These are phyloP conservation scores for Anoura caudifer DNA, from an alignment of 2,113 vertebrate species.

Conservation along the genomic window DNA sequence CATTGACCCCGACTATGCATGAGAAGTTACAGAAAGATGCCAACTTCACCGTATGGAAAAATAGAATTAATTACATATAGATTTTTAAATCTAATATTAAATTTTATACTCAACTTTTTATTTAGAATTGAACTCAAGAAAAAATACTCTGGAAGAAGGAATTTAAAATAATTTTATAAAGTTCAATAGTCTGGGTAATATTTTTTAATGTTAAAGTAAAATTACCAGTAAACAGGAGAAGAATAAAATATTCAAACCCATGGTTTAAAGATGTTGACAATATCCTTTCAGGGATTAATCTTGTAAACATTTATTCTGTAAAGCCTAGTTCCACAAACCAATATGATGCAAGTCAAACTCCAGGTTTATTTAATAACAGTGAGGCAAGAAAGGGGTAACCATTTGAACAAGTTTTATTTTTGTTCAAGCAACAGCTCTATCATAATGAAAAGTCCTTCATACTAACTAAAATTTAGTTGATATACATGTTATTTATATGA, in stretches of 20 bases:
- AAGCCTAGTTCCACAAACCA: conserved; percentile 50
- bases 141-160: conserved; percentile 40
- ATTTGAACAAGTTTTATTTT: conserved; percentile 12
- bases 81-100: neutral
- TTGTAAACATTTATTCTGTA: conserved; percentile 45
- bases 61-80: neutral
- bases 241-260: conserved; percentile 45
- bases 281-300: conserved; percentile 8
- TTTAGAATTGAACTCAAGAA: conserved; percentile 59
- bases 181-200: neutral
- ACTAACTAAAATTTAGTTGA: conserved; percentile 3
- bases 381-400: conserved; percentile 37
- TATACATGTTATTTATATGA: neutral
- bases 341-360: conserved; percentile 21
- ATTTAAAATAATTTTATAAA: conserved; percentile 64
- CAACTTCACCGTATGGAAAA: neutral
- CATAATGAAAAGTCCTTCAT: neutral
- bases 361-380: neutral
- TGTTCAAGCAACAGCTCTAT: neutral
- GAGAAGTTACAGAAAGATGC: neutral
- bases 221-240: conserved; percentile 46
- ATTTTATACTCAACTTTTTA: neutral
- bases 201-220: conserved; percentile 29
- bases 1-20: neutral
- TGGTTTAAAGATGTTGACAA: conserved; percentile 70